Evolutionary conservation across 2,888 invertebrate genomes (phyloP), one percentile per base, ranked within the genome.

Genomic region (Pachydiplax longipennis): DNA sequence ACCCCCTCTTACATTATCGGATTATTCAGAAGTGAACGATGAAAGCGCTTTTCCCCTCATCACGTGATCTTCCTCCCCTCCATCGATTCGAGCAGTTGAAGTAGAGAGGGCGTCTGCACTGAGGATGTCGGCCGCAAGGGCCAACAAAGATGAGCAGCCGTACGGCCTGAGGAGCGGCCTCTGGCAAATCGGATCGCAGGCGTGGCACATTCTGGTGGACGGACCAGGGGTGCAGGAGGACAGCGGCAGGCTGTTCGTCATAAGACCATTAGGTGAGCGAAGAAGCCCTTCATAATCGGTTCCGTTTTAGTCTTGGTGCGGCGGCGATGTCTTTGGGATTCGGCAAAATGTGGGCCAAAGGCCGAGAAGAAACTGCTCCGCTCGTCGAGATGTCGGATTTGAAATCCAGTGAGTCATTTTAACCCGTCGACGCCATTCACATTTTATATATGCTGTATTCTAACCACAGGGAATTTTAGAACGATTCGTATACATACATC

Each of bases 141-240:
- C 18, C 5, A 83, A 65, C 5, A 83, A 65, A 6, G 83, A 48
- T 2, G 81, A 22, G 5, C 61, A 35, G 35, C 81, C 81, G 40
- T 95, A 92, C 95, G 96, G 90, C 93, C 94, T 97, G 92, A 96
- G 97, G 93, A 97, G 97, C 93, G 97, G 97, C 10, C 94, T 97
- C 58, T 96, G 97, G 93, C 97, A 97, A 94, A 97, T 97, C 92
- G 97, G 97, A 6, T 96, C 97, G 22, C 97, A 97, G 93, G 97
- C 97, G 91, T 97, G 97, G 93, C 97, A 96, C 93, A 96, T 97
- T 92, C 94, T 97, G 91, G 96, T 97, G 91, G 96, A 97, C 65
- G 87, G 87, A 5, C 61, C 87, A 0, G 61, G 61, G 18, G 87
- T 13, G 18, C 58, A 58, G 18, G 87, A 87, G 61, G 87, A 58